Evolutionary conservation across 1,140 invertebrate species (phyloP).

Genomic region (Tetramorium simillimum): DNA sequence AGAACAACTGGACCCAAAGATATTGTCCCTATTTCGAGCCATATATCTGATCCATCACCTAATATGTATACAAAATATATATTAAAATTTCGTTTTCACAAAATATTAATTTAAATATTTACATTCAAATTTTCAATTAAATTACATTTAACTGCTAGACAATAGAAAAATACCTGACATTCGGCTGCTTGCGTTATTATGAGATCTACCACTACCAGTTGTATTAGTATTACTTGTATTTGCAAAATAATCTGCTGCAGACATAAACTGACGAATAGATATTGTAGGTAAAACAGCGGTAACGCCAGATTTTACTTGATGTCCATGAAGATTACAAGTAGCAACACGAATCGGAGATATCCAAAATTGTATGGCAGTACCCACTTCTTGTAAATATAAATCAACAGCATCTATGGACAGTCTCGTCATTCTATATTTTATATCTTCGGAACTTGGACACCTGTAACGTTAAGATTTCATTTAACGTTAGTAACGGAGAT

Average conservation of each 20-base stretch:
- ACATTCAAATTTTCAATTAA: no score
- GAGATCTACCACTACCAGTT: constrained; percentile 86
- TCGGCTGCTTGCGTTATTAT: constrained; percentile 82
- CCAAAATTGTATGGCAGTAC: constrained; percentile 95
- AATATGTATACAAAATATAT: constrained; percentile 22
- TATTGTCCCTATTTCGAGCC: constrained; percentile 97
- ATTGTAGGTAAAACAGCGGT: constrained; percentile 95
- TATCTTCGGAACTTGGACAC: constrained; percentile 94
- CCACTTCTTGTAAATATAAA: constrained; percentile 95
- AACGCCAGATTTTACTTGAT: constrained; percentile 94
- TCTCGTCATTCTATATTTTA: constrained; percentile 98
- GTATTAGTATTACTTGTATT: constrained; percentile 87
- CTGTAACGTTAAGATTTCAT: constrained; percentile 71
- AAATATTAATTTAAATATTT: constrained; percentile 24
- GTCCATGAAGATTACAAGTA: constrained; percentile 97
- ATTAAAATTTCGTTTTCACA: constrained; percentile 10
- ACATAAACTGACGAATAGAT: constrained; percentile 90
- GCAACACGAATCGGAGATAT: constrained; percentile 94
- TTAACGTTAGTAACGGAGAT: neutral
- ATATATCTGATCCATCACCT: constrained; percentile 89
- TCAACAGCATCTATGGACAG: constrained; percentile 96
- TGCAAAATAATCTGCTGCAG: constrained; percentile 84
- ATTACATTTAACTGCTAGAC: neutral
- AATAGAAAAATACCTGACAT: constrained; percentile 77
- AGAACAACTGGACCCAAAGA: constrained; percentile 95